Evolutionary conservation across 2,113 vertebrate genomes (phyloP).

Genomic region (Ammospiza nelsoni): DNA sequence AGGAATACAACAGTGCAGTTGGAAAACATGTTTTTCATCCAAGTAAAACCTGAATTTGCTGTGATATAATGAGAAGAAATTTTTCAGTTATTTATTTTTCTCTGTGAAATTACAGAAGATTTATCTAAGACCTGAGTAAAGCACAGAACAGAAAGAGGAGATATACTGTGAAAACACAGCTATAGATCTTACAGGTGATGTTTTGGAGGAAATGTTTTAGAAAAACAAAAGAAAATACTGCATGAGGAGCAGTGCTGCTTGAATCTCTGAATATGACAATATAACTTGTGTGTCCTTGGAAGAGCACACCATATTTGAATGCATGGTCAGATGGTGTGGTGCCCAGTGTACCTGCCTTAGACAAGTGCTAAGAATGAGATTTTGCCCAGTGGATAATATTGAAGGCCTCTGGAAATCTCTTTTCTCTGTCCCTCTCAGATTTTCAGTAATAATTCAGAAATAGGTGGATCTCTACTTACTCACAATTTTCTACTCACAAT

Average conservation of each 20-base stretch:
- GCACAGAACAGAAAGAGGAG: background rate
- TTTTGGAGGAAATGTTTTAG: background rate
- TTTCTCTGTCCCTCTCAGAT: background rate
- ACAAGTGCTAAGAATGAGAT: background rate
- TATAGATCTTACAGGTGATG: background rate
- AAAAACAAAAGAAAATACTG: background rate
- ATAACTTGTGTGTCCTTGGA: background rate
- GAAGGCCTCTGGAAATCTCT: background rate
- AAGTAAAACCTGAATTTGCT: background rate
- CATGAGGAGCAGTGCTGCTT: background rate
- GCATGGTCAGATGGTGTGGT: background rate
- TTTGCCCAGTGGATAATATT: background rate
- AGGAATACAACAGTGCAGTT: background rate
- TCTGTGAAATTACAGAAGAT: background rate
- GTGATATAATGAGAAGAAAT: background rate
- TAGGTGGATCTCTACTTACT: background rate
- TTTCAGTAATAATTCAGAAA: background rate
- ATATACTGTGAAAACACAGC: background rate
- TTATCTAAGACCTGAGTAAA: background rate
- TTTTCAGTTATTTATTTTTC: constrained; percentile 6
- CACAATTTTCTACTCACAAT: background rate
- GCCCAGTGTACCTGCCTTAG: background rate
- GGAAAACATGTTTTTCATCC: background rate
- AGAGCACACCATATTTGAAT: background rate
- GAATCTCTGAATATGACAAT: background rate